Evolutionary conservation across 2,113 vertebrate species (phyloP), one percentile per base, ranked within the genome.

Genomic region (Gobio gobio): DNA sequence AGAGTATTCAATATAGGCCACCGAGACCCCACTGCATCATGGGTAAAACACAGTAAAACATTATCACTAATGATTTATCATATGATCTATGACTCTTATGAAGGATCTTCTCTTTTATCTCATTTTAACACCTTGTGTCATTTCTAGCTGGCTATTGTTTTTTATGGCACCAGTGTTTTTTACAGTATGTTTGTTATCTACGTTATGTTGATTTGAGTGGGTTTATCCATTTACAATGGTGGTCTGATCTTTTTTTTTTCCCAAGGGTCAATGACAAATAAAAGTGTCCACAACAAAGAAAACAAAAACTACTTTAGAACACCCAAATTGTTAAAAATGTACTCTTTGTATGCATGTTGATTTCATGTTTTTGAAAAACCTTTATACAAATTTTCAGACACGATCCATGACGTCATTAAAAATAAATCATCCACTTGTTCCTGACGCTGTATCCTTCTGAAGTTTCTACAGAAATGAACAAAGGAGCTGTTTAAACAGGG

Each of bases 21-120:
- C 83, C 20, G 59, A 78, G 43, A 83, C 82, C 43, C 16, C 73
- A 82, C 91, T 93, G 92, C 86, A 91, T 90, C 1, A 1, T 91
- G 84, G 84, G 90, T 88, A 90, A 90, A 74, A 91, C 29, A 78
- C 33, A 82, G 33, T 16, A 83, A 75, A 51, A 75, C n/a, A 49
- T 54, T 29, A 76, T 51, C 3, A 33, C 33, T 51, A 76, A 54
- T 18, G 26, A 54, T 76, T 76, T 54, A 76, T 16, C n/a, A 4
- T 76, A 33, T 54, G 49, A 54, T 22, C 18, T 43, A 12, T 43
- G 36, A 43, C 36, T 22, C 9, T 43, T 2, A 22, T 70, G 20
- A 22, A 43, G 33, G 18, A 10, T 70, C 4, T 43, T n/a, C 10
- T 70, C 18, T 70, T 22, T 70, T 12, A 70, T 70, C 66, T 70